Evolutionary conservation across 2,888 invertebrate species (phyloP).

Genomic region (Deilephila elpenor): DNA sequence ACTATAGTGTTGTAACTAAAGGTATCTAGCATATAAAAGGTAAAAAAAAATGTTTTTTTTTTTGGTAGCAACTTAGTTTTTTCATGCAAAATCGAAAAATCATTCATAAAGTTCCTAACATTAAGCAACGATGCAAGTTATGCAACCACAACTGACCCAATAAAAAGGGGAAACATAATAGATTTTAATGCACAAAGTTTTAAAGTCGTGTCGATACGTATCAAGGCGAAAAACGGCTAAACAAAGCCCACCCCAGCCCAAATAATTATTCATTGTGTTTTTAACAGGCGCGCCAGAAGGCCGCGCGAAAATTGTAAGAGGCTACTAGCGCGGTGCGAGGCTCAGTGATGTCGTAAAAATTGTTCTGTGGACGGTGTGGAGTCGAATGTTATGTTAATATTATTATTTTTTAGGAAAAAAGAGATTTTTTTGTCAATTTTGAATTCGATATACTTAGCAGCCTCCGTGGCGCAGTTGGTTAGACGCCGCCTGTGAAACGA

Average conservation of each 20-base stretch:
- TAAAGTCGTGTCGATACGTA: conserved; percentile 19
- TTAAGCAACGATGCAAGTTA: too few relatives aligned
- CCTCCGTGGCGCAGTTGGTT: too few relatives aligned
- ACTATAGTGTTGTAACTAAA: too few relatives aligned
- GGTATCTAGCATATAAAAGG: too few relatives aligned
- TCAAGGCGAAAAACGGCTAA: conserved; percentile 27
- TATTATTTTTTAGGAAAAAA: neutral
- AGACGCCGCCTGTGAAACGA: too few relatives aligned
- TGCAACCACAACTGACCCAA: neutral
- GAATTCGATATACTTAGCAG: too few relatives aligned
- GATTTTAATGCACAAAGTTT: neutral
- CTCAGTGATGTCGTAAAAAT: conserved; percentile 79
- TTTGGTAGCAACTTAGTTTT: too few relatives aligned
- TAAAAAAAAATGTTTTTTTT: too few relatives aligned
- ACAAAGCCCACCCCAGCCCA: conserved; percentile 43
- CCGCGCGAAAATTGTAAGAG: conserved; percentile 75
- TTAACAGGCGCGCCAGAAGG: conserved; percentile 77
- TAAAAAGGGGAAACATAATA: neutral
- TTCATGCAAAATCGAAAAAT: neutral
- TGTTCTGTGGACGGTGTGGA: conserved; percentile 60
- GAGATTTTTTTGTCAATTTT: neutral
- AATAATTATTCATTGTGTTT: conserved; percentile 84
- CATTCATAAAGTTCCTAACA: neutral
- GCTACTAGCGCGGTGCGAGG: conserved; percentile 68
- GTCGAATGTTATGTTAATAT: conserved; percentile 38